Base-by-base conservation (phyloP, 2,888 invertebrate species). In the Drosophila conformis region DNA sequence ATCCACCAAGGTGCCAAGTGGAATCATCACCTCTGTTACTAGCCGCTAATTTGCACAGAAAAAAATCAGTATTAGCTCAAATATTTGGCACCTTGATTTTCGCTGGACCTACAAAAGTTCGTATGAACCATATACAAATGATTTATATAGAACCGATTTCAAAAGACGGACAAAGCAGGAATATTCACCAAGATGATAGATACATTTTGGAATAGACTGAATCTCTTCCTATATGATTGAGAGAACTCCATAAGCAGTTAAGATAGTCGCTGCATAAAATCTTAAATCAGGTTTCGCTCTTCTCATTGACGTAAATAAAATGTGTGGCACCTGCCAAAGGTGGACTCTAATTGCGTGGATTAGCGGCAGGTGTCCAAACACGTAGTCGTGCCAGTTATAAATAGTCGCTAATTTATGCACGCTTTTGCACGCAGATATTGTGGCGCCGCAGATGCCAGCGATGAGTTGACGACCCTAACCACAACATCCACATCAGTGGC, bases 1-100 rank as follows among this genome's bases (percentile, higher is more conserved):
- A 75, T 60, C 59, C 61, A 51, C 40, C 59, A 65, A 78, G 46
- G 82, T 83, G 83, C 61, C 83, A 84, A 84, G 38, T 89, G 78
- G 40, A 56, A 42, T 46, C 49, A 69, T 27, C 54, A 61, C 36
- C 63, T 31, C 29, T 31, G 52, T 35, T 31, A 18, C 11, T 31
- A 33, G n/a, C 18, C 21, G 66, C 62, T 68, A 71, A 78, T 46
- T 15, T 21, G 15, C 68, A 60, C 21, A 36, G 46, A 46, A 42
- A 59, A 42, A 51, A 78, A 57, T 38, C 6, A 27, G 2, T 61
- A 58, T 80, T 80, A 42, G 51, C 53, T 40, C 51, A 56, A n/a
- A 21, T 51, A 61, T 46, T 76, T 76, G 76, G 76, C 69, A 56
- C 10, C 27, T 38, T 38, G 13, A 27, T 4, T 36, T 18, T 27